phyloP scores from a whole-genome alignment of 2,888 invertebrate species.

The Mellilla xanthometata region DNA sequence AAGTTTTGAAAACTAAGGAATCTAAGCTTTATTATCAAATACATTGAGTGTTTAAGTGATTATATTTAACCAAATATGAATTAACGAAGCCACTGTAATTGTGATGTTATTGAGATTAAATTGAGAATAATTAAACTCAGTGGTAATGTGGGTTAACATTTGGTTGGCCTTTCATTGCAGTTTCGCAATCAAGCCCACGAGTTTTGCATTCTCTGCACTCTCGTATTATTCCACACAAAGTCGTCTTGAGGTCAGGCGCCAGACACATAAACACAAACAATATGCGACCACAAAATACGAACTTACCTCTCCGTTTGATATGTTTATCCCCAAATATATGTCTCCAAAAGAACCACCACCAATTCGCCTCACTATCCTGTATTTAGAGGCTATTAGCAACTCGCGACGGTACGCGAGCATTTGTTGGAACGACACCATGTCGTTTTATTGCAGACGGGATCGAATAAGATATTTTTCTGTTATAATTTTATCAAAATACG shows the following conservation, averaged over 20 bases:
- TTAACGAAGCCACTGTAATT: neutral
- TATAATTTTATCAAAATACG: conserved; percentile 34
- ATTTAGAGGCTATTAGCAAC: conserved; percentile 81
- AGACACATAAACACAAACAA: conserved; percentile 1
- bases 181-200: conserved; percentile 29
- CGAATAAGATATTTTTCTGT: conserved; percentile 30
- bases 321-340: conserved; percentile 96
- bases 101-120: conserved; percentile 2
- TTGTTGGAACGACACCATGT: conserved; percentile 37
- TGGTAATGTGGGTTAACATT: conserved; percentile 38
- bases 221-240: neutral
- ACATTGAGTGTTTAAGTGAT: no score
- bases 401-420: conserved; percentile 36
- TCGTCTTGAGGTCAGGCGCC: neutral
- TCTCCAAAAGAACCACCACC: conserved; percentile 99
- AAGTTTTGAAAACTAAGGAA: no score
- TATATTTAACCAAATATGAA: no score
- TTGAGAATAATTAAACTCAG: conserved; percentile 21
- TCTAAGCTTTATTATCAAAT: no score
- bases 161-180: conserved; percentile 33
- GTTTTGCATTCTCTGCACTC: conserved; percentile 15
- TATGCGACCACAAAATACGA: conserved; percentile 1
- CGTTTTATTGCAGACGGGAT: conserved; percentile 18
- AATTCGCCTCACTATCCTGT: conserved; percentile 95
- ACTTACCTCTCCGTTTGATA: conserved; percentile 92